Evolutionary conservation across 2,797 vertebrate species (phyloP), one percentile per base, ranked within the genome.

Genomic region (Salarias fasciatus): DNA sequence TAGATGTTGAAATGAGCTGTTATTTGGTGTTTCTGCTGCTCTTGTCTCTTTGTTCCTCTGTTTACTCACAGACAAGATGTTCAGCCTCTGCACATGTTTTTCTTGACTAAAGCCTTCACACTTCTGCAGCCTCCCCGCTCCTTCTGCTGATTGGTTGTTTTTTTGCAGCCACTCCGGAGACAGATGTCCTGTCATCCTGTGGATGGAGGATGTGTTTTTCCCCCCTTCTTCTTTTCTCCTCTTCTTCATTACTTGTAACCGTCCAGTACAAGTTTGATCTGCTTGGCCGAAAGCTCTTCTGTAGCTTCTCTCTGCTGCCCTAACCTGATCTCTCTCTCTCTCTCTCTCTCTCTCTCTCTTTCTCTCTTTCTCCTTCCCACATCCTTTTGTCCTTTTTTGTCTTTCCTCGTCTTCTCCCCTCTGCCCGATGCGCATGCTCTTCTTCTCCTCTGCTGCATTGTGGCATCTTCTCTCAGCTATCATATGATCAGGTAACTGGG

Each of bases 401-500:
- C 81, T 63, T 79, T 79, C 77, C 63, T 83, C 13, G 74, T 78
- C 72, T 82, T 92, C 91, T 91, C 88, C 86, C 84, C 92, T 95
- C 93, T 95, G 94, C 95, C 93, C 92, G 92, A 89, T 91, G 91
- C 95, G 95, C 96, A 96, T 95, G 94, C 94, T 93, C 93, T 93
- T 91, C 92, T 93, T 93, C 93, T 93, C 93, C 91, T 95, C 93
- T 96, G 96, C 96, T 97, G 96, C 95, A 96, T 94, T 95, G 93
- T 95, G 97, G 96, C 95, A 92, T 95, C 95, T 95, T 96, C 94
- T 96, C 94, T 95, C 96, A 99, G 97, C 95, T 99, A 96, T 98
- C 97, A 99, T 95, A 93, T 95, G 92, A 97, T 99, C 96, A 99
- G 97, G 97, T 99, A 99, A 99, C 94, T 91, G 92, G 90, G 92